phyloP scores from a whole-genome alignment of 2,888 invertebrate species.

The Cheilosia scutellata region DNA sequence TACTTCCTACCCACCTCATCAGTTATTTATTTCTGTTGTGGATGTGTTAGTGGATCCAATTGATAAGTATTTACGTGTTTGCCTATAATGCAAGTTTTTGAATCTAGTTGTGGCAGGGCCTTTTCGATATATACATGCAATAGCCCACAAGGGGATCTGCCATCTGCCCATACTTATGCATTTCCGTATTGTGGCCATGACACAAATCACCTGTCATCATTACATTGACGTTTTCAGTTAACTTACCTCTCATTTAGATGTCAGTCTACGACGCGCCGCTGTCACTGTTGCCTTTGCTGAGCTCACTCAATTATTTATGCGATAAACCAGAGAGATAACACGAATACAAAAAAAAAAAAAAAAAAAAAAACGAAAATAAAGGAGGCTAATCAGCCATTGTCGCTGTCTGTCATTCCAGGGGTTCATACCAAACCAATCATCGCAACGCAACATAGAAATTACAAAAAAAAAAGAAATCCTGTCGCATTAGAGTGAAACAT shows the following conservation, averaged over 20 bases:
- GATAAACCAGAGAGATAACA: constrained; percentile 53
- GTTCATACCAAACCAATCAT: constrained; percentile 11
- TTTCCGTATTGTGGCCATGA: not conserved
- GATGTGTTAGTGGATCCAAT: too few relatives aligned
- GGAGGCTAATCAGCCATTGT: constrained; percentile 19
- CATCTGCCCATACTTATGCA: not conserved
- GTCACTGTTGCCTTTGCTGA: constrained; percentile 18
- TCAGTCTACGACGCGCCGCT: constrained; percentile 11
- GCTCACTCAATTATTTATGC: constrained; percentile 55
- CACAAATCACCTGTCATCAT: constrained; percentile 42
- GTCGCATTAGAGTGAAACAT: constrained; percentile 29
- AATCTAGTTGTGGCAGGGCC: too few relatives aligned
- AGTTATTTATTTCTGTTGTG: too few relatives aligned
- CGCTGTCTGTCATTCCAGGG: not conserved
- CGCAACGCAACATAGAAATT: constrained; percentile 9
- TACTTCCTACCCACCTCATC: too few relatives aligned
- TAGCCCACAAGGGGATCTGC: too few relatives aligned
- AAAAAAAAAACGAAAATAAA: not conserved
- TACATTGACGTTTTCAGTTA: constrained; percentile 36
- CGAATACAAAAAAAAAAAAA: not conserved
- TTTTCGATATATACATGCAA: too few relatives aligned
- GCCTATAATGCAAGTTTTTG: too few relatives aligned
- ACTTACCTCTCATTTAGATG: constrained; percentile 25
- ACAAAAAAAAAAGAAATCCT: too few relatives aligned
- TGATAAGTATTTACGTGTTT: too few relatives aligned